Conservation (phyloP, 2,113 vertebrate species). For the Azemiops feae region DNA sequence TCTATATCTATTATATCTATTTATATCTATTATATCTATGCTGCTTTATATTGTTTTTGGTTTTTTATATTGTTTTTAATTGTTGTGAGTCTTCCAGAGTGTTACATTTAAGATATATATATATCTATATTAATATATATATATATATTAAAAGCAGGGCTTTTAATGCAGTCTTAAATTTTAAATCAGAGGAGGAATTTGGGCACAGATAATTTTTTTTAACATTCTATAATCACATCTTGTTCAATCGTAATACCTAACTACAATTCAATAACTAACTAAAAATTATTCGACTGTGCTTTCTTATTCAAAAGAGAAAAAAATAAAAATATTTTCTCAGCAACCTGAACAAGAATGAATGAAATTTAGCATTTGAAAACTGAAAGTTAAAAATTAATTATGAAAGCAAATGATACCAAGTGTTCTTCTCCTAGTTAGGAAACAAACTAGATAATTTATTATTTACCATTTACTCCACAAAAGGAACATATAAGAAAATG, state of each 20-base stretch:
- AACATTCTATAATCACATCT: neutral
- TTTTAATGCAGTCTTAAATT: neutral
- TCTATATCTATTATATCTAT: neutral
- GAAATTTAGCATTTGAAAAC: neutral
- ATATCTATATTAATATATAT: too few relatives aligned
- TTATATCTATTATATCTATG: neutral
- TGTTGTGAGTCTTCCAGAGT: neutral
- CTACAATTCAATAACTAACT: neutral
- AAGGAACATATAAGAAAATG: neutral
- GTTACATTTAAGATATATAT: neutral
- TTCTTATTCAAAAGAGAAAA: neutral
- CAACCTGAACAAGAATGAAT: neutral
- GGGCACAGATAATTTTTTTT: neutral
- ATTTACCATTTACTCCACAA: neutral
- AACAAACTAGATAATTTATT: neutral
- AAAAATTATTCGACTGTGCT: neutral
- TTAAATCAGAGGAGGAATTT: neutral
- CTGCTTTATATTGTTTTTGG: neutral
- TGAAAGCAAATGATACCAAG: neutral
- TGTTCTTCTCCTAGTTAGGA: neutral
- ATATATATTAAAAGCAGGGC: neutral
- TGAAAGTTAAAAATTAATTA: neutral
- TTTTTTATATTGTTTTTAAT: neutral
- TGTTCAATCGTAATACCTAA: neutral
- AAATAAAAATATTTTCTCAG: neutral